phyloP scores from a whole-genome alignment of 1,140 invertebrate genomes.

The Monomorium pharaonis region DNA sequence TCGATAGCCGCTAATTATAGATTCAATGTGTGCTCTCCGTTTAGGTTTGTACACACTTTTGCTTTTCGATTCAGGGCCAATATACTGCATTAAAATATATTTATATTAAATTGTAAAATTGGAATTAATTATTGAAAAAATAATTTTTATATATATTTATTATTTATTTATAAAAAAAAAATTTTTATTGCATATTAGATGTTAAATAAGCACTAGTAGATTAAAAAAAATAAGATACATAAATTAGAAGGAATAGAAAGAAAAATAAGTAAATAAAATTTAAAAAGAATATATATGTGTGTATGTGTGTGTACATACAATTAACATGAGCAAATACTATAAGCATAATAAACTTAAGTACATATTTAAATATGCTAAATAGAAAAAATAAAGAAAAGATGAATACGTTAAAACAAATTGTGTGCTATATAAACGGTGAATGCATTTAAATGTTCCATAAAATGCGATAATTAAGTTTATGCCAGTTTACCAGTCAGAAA shows the following conservation, averaged over 20 bases:
- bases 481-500: neutral
- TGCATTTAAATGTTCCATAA: neutral
- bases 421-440: neutral
- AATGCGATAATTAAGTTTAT: neutral
- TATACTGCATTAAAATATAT: neutral
- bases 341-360: neutral
- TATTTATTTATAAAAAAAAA: neutral
- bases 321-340: neutral
- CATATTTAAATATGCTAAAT: neutral
- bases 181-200: neutral
- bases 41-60: conserved; percentile 44
- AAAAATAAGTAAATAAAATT: neutral
- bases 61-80: neutral
- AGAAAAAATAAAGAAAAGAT: neutral
- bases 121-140: neutral
- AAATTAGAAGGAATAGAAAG: neutral
- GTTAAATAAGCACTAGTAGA: neutral
- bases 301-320: neutral
- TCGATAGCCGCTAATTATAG: conserved; percentile 56
- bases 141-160: neutral
- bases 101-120: neutral
- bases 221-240: neutral
- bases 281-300: neutral
- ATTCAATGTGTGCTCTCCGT: conserved; percentile 35
- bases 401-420: neutral